Evolutionary conservation across 2,113 vertebrate genomes (phyloP).

Genomic region (Electrona antarctica): DNA sequence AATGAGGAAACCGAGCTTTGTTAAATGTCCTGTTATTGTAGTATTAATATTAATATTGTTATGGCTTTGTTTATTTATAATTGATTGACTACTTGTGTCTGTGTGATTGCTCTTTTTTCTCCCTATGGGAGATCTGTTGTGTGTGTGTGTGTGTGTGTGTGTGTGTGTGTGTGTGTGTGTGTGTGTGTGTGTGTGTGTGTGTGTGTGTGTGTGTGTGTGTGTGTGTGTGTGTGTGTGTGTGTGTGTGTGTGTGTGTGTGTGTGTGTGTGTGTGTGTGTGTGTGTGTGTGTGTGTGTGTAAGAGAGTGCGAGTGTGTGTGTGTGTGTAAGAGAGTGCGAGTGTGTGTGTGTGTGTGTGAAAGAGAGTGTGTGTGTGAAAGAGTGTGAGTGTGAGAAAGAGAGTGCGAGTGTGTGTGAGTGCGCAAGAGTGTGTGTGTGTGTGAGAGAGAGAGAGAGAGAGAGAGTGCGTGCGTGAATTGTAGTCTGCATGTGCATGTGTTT

Average conservation of each 20-base stretch:
- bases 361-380: slow-evolving; percentile 20
- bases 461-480: neutral
- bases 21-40: slow-evolving; percentile 67
- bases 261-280: slow-evolving; percentile 65
- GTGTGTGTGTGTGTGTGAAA: slow-evolving; percentile 58
- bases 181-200: too few relatives aligned
- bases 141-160: slow-evolving; percentile 43
- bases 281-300: slow-evolving; percentile 38
- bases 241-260: slow-evolving; percentile 54
- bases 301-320: slow-evolving; percentile 10
- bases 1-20: slow-evolving; percentile 64
- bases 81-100: slow-evolving; percentile 64
- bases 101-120: slow-evolving; percentile 78
- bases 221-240: slow-evolving; percentile 65
- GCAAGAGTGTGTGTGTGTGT: slow-evolving; percentile 19
- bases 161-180: slow-evolving; percentile 18
- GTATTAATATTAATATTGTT: slow-evolving; percentile 66
- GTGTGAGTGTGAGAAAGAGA: slow-evolving; percentile 47
- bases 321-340: slow-evolving; percentile 43
- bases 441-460: slow-evolving; percentile 1
- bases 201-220: slow-evolving; percentile 39
- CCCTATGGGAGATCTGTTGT: slow-evolving; percentile 81
- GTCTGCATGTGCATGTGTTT: slow-evolving; percentile 26
- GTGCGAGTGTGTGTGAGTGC: slow-evolving; percentile 30
- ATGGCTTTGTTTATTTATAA: slow-evolving; percentile 72